Evolutionary conservation across 2,888 invertebrate species (phyloP), one percentile per base, ranked within the genome.

Genomic region (Tetranychus piercei): DNA sequence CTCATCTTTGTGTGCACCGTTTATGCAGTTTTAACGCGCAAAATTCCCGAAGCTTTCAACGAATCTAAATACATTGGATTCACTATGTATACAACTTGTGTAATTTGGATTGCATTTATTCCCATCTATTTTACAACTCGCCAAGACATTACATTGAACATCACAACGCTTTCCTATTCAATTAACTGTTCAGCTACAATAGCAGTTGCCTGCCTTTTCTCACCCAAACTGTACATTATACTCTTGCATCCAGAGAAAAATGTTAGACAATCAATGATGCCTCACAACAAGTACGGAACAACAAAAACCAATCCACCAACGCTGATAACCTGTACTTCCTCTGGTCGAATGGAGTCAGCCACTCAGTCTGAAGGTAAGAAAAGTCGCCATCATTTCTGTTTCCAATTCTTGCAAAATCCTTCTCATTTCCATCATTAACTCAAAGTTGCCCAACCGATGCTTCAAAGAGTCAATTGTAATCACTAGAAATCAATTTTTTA

Each of bases 131-230:
- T 83, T 76, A 82, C 81, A 69, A 83, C 83, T 18, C 67, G 72
- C 22, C 72, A 75, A 45, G 81, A 82, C 76, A 82, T 94, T 78
- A 90, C 92, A 15, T 85, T 95, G 76, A 87, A 95, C 77, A 91
- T 94, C 82, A 94, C 92, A 79, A 93, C 93, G 82, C 92, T 95
- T 91, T 92, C 93, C 75, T 91, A 94, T 80, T 93, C 94, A 79
- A 94, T 95, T 82, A 92, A 92, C 77, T 87, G 96, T 78, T 92
- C 92, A 80, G 94, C 94, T 78, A 92, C 92, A 79, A 94, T 95
- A 78, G 92, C 94, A 9, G 88, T 95, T 76, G 90, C 89, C 75
- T 95, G 94, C 82, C 87, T 96, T 77, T 95, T 95, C 83, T 89
- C 92, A 70, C 94, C 95, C 11, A 95, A 96, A 87, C 83, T 92